Evolutionary conservation across 1,140 invertebrate genomes (phyloP).

Genomic region (Danaus melanippus): DNA sequence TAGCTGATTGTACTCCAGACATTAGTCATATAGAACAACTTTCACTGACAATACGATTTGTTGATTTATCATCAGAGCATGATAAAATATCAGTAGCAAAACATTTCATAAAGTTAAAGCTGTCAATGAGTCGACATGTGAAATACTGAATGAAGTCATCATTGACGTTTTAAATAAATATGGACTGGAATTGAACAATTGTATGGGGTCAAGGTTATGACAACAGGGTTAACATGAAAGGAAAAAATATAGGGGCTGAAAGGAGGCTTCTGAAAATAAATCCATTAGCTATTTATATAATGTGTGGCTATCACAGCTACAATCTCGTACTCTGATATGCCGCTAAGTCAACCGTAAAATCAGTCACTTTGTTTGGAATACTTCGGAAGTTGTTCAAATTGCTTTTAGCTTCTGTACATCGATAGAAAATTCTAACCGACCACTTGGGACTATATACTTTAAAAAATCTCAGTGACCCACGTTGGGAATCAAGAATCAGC

Average conservation of each 20-base stretch:
- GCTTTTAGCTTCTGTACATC: too few species aligned
- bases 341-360: too few species aligned
- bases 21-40: too few species aligned
- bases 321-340: constrained; percentile 9
- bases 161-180: constrained; percentile 29
- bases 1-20: too few species aligned
- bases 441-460: too few species aligned
- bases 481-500: too few species aligned
- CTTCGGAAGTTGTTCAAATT: too few species aligned
- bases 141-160: constrained; percentile 28
- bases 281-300: constrained; percentile 27
- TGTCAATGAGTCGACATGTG: constrained; percentile 29
- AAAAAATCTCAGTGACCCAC: too few species aligned
- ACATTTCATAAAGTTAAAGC: constrained; percentile 28
- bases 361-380: too few species aligned
- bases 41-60: too few species aligned
- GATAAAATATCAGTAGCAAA: constrained; percentile 29
- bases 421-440: too few species aligned
- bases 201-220: constrained; percentile 32
- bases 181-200: constrained; percentile 22
- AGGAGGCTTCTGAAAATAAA: constrained; percentile 26
- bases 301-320: constrained; percentile 27
- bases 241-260: constrained; percentile 33
- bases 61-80: constrained; percentile 5
- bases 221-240: constrained; percentile 32